These are phyloP conservation scores for Arctocebus calabarensis DNA, from an alignment of 2,797 vertebrate genomes.

Conservation along the genomic window DNA sequence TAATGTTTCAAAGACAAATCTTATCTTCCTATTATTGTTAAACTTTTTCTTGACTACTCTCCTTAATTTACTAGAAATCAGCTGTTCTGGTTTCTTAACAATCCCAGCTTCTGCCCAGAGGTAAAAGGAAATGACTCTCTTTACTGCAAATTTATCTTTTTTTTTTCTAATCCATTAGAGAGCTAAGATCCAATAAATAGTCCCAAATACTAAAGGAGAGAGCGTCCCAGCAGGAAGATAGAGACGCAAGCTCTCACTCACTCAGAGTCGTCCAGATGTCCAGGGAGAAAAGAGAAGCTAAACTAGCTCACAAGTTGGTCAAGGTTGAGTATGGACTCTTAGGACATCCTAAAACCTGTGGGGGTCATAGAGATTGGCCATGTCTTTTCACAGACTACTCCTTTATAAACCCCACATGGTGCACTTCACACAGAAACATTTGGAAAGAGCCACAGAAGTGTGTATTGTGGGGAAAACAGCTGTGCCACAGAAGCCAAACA, in stretches of 20 bases:
- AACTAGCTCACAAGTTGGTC: neutral
- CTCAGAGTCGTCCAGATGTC: neutral
- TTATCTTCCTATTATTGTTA: neutral
- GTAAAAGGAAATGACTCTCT: neutral
- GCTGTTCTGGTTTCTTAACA: neutral
- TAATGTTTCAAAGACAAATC: neutral
- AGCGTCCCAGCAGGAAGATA: neutral
- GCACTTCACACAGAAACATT: neutral
- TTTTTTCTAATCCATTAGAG: neutral
- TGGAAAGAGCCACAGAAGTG: neutral
- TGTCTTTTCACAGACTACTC: neutral
- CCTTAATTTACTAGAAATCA: slow-evolving; percentile 22
- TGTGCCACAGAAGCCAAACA: neutral
- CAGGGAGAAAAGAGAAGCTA: neutral
- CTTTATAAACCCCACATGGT: neutral
- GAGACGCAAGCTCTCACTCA: neutral
- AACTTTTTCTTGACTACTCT: neutral
- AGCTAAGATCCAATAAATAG: neutral
- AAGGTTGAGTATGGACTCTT: neutral
- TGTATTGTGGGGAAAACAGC: neutral
- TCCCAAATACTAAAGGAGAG: neutral
- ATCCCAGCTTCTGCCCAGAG: neutral
- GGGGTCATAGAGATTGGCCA: neutral
- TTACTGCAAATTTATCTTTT: neutral
- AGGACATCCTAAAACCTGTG: neutral